Evolutionary conservation across 2,113 vertebrate genomes (phyloP).

Genomic region (human (Homo sapiens)): GRCh38 chr12:92169001-92169500

Average conservation of each 20-base stretch:
- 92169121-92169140: neutral
- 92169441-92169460: neutral
- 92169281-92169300: neutral
- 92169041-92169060: neutral
- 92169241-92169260: neutral
- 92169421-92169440: neutral
- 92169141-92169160: neutral
- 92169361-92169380: neutral
- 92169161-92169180: neutral
- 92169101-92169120: neutral
- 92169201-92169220: neutral
- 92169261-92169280: neutral
- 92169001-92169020: neutral
- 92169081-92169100: neutral
- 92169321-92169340: neutral
- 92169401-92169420: neutral
- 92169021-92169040: neutral
- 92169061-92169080: neutral
- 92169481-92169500: neutral
- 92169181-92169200: slow-evolving; percentile 1
- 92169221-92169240: neutral
- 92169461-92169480: neutral
- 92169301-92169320: neutral
- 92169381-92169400: neutral
- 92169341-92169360: neutral